Evolutionary conservation across 2,797 vertebrate species (phyloP), one percentile per base, ranked within the genome.

Genomic region (Chiloscyllium punctatum): DNA sequence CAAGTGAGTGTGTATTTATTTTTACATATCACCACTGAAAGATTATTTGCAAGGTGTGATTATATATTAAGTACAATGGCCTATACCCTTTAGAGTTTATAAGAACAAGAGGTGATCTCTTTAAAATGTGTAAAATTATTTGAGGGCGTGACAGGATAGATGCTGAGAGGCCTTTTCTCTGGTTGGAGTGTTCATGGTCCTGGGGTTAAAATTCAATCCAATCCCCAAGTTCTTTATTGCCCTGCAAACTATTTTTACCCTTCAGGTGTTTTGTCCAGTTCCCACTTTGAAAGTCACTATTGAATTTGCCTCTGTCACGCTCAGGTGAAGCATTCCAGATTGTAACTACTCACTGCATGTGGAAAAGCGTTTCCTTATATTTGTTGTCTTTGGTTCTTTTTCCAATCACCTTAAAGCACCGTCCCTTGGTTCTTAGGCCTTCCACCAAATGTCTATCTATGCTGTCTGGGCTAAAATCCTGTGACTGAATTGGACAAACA

Each of bases 1-100:
- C 72, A 95, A 96, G 99, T 99, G 97, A 97, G 98, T 95, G 94
- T 95, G 0, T n/a, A 16, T 37, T 21, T 42, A 16, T 0, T 0
- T 11, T 0, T 25, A 0, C n/a, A 18, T 62, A 57, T 7, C 21
- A 23, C 21, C 33, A n/a, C 57, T 66, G n/a, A 91, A 57, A n/a
- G 33, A 18, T 5, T 25, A 42, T 69, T 92, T 37, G 11, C 62
- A 42, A 25, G n/a, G 42, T 69, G 66, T 25, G 23, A 27, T 5
- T n/a, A 6, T 53, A 18, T 18, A n/a, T 11, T 79, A n/a, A 79
- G 74, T 79, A n/a, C n/a, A 79, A n/a, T 13, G 30, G 30, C 13
- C 13, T 37, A n/a, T n/a, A 13, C 13, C 3, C 30, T n/a, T 11
- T n/a, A 33, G 72, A 9, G 9, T 77, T 77, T 13, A n/a, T 30